Evolutionary conservation across 1,140 invertebrate genomes (phyloP).

Genomic region (Delia radicum): DNA sequence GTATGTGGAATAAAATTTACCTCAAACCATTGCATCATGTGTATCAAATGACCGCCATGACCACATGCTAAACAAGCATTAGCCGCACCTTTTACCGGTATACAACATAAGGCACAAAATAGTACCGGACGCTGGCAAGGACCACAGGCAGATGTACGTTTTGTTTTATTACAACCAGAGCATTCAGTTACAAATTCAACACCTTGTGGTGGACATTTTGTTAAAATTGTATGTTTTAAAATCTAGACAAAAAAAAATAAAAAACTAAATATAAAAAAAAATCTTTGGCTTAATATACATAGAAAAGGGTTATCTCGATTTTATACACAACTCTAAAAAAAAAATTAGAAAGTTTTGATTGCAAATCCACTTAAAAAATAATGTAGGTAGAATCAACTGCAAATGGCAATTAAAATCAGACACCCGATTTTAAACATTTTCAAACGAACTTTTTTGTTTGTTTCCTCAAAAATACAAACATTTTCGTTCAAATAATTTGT

Average conservation of each 20-base stretch:
- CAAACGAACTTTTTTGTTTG: too few species aligned
- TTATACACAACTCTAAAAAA: too few species aligned
- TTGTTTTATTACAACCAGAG: slow-evolving; percentile 64
- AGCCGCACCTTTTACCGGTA: slow-evolving; percentile 80
- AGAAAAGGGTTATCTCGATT: too few species aligned
- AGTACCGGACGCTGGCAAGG: slow-evolving; percentile 72
- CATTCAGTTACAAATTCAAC: slow-evolving; percentile 80
- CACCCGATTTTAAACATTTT: too few species aligned
- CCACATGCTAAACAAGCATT: slow-evolving; percentile 84
- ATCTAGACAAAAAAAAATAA: slow-evolving; percentile 53
- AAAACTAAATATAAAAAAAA: slow-evolving; percentile 27
- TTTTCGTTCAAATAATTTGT: too few species aligned
- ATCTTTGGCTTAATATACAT: too few species aligned
- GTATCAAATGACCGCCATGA: slow-evolving; percentile 85
- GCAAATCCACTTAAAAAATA: too few species aligned
- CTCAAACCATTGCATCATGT: slow-evolving; percentile 81
- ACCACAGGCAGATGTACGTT: slow-evolving; percentile 63
- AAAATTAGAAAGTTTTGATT: too few species aligned
- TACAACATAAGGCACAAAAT: slow-evolving; percentile 80
- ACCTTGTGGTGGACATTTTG: slow-evolving; percentile 64
- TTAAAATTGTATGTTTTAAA: slow-evolving; percentile 72
- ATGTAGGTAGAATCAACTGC: too few species aligned
- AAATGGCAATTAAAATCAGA: too few species aligned
- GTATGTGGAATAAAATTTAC: slow-evolving; percentile 61
- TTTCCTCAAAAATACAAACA: too few species aligned